phyloP scores from a whole-genome alignment of 2,797 vertebrate species.

The Okamejei kenojei region DNA sequence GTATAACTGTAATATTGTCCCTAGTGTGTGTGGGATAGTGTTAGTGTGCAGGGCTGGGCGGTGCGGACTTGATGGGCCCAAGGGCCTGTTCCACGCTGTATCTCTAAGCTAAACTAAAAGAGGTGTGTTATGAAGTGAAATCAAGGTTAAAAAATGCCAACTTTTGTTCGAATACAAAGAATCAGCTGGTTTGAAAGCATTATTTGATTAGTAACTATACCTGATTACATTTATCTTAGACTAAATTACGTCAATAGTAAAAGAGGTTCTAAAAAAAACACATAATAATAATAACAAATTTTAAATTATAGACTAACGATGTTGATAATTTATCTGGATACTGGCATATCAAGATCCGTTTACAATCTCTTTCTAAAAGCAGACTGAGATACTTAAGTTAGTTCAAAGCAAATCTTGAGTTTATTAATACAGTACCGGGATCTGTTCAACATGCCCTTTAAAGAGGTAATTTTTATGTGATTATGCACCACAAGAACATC shows the following conservation, averaged over 20 bases:
- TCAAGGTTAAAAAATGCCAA: not conserved
- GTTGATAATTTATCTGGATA: constrained; percentile 5
- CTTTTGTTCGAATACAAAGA: not conserved
- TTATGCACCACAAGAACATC: not conserved
- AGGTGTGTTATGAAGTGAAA: too few species aligned
- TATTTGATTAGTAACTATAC: not conserved
- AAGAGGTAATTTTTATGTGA: not conserved
- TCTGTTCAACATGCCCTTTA: not conserved
- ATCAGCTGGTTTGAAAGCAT: not conserved
- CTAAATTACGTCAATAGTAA: not conserved
- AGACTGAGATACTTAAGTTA: not conserved
- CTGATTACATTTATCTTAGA: not conserved
- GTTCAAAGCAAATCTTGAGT: not conserved
- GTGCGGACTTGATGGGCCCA: too few species aligned
- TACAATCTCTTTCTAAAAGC: not conserved
- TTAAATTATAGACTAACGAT: not conserved
- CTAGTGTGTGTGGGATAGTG: too few species aligned
- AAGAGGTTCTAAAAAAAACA: not conserved
- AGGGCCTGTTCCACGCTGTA: too few species aligned
- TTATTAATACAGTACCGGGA: not conserved
- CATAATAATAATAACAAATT: not conserved
- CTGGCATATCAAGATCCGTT: not conserved
- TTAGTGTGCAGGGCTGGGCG: too few species aligned
- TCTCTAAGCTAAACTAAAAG: too few species aligned
- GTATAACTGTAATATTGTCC: too few species aligned